A percentile compares a stretch with the other conserved stretches of the same genome.
Evolutionary conservation across 2,113 vertebrate genomes (phyloP).

Genomic region (Cyanoramphus novaezelandiae): DNA sequence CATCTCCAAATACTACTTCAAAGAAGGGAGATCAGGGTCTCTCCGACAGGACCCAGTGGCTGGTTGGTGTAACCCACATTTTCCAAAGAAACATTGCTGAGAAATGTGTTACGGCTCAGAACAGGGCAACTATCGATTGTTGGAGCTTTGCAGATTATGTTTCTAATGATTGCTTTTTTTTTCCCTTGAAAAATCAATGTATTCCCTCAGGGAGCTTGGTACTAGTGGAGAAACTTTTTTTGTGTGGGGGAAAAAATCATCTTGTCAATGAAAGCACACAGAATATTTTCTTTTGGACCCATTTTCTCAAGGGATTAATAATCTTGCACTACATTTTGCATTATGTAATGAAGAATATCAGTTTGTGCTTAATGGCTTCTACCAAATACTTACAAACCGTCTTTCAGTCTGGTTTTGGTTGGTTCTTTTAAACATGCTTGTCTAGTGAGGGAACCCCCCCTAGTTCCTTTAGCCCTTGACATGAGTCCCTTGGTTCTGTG

Average conservation of each 20-base stretch:
- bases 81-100: slow-evolving; percentile 4
- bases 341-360: background rate
- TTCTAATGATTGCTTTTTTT: background rate
- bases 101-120: background rate
- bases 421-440: background rate
- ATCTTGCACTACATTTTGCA: slow-evolving; percentile 28
- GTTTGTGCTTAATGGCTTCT: slow-evolving; percentile 40
- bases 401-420: background rate
- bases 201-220: slow-evolving; percentile 53
- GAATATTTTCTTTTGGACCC: slow-evolving; percentile 31
- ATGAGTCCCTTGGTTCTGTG: background rate
- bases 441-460: background rate
- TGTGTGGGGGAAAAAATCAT: no score
- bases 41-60: background rate
- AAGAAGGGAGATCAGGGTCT: background rate
- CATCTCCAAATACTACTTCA: background rate
- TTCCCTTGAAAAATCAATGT: background rate
- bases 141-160: background rate
- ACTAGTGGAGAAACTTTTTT: background rate
- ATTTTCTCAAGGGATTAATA: slow-evolving; percentile 14
- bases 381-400: slow-evolving; percentile 49
- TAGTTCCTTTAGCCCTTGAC: background rate
- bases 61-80: background rate
- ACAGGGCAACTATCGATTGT: background rate
- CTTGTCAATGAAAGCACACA: background rate